Base-by-base conservation (phyloP, 2,113 vertebrate genomes). In the Phrynosoma blainvillii region DNA sequence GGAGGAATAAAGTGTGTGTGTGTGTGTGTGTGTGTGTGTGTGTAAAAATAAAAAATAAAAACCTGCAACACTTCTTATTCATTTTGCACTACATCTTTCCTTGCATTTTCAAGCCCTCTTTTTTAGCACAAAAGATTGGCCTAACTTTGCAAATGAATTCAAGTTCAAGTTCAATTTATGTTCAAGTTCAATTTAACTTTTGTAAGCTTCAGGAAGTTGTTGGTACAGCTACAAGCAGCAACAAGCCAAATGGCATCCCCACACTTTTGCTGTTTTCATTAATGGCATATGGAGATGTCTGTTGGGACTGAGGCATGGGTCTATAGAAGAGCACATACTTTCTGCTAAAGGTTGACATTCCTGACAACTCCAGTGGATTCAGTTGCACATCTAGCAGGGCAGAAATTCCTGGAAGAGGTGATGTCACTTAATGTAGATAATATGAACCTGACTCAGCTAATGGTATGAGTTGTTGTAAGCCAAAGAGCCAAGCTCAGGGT, bases 21-120 rank as follows among this genome's bases (percentile, higher is more conserved):
- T n/a, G n/a, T n/a, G n/a, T n/a, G n/a, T n/a, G n/a, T n/a, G n/a
- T 14, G 75, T 30, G 42, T 56, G 0, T 3, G 73, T 81, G 84
- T 0, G 2, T 13, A 78, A 78, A 54, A 7, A 30, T 1, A 8
- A 14, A 40, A 40, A 2, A 20, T 6, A 36, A 65, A 70, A 20
- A 86, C 80, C 82, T 80, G 71, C 84, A 65, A 8, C 21, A 2
- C 59, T 74, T 75, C 54, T 66, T 73, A 54, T 79, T 66, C 59
- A 40, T 30, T 65, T 65, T 14, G 52, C 9, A 68, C n/a, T n/a
- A 18, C 40, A 68, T 79, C 77, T 14, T 11, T 1, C 70, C 47
- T 21, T 18, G 65, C 7, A 36, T 86, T 79, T 56, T 18, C 23
- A 36, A 56, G 32, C 2, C 47, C 47, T 8, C 21, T 16, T 32